These are phyloP conservation scores for Drosophila vallismaia DNA, from an alignment of 2,888 invertebrate species.

Conservation along the genomic window DNA sequence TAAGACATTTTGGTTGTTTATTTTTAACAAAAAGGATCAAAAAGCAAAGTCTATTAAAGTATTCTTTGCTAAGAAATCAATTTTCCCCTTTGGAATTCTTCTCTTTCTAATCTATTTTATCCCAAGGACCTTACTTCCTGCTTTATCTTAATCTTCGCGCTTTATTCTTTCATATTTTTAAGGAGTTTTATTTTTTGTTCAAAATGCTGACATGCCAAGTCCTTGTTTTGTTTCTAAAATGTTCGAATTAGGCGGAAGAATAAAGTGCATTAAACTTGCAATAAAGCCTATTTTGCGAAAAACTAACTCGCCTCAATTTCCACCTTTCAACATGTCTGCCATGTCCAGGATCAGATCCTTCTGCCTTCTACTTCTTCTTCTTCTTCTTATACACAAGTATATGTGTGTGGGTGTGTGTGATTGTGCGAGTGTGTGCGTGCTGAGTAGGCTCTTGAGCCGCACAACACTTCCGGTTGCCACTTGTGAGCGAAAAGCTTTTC, in stretches of 20 bases:
- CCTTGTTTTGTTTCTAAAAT: not conserved
- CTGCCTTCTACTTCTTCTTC: not conserved
- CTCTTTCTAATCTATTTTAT: not conserved
- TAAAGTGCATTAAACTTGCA: conserved; percentile 45
- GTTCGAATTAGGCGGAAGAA: conserved; percentile 13
- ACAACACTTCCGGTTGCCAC: conserved; percentile 79
- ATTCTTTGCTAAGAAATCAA: not conserved
- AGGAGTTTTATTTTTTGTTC: not conserved
- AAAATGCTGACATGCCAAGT: not conserved
- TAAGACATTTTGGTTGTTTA: too few relatives aligned
- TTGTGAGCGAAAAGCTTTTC: conserved; percentile 77
- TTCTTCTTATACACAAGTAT: not conserved
- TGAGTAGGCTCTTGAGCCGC: conserved; percentile 75
- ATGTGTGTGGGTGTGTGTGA: conserved; percentile 9
- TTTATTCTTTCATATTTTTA: not conserved
- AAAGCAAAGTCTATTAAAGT: not conserved
- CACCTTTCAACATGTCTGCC: conserved; percentile 77
- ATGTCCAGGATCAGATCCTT: conserved; percentile 48
- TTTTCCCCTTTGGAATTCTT: not conserved
- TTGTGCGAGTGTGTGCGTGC: conserved; percentile 42
- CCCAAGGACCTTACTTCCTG: not conserved
- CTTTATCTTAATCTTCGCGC: not conserved
- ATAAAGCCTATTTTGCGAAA: conserved; percentile 56
- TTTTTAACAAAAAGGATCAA: too few relatives aligned
- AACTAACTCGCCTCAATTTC: conserved; percentile 76